These are phyloP conservation scores for Musca domestica DNA, from an alignment of 1,140 invertebrate species.

Conservation along the genomic window DNA sequence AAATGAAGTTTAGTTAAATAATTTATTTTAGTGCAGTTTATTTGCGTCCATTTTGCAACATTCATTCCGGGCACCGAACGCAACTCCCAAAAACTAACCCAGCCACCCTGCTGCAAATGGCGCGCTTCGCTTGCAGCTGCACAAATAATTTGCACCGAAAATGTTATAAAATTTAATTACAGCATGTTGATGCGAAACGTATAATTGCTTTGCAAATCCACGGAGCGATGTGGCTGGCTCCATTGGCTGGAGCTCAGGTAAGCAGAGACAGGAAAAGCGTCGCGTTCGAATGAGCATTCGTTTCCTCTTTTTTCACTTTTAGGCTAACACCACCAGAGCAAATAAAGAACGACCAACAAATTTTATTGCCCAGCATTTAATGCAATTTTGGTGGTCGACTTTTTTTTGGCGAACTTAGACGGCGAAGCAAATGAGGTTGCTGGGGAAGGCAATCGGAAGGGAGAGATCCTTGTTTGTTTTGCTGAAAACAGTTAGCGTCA, in stretches of 20 bases:
- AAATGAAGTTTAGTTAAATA: slow-evolving; percentile 15
- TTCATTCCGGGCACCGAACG: not conserved
- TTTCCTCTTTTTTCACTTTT: too few species aligned
- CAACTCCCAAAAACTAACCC: not conserved
- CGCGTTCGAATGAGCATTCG: too few species aligned
- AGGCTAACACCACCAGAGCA: not conserved
- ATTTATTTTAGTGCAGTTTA: slow-evolving; percentile 16
- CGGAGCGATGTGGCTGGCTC: too few species aligned
- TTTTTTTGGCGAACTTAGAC: too few species aligned
- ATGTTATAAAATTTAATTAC: slow-evolving; percentile 26
- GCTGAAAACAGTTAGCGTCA: too few species aligned
- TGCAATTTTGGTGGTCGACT: slow-evolving; percentile 1
- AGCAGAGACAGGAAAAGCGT: too few species aligned
- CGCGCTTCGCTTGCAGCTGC: not conserved
- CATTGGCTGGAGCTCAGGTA: too few species aligned
- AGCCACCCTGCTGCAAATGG: not conserved
- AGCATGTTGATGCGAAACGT: slow-evolving; percentile 17
- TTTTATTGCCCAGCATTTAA: slow-evolving; percentile 2
- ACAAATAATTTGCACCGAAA: slow-evolving; percentile 11
- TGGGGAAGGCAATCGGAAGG: too few species aligned
- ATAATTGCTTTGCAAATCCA: slow-evolving; percentile 5
- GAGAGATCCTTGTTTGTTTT: too few species aligned
- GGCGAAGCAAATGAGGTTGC: too few species aligned
- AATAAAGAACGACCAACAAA: not conserved
- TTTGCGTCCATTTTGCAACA: not conserved